Evolutionary conservation across 2,113 vertebrate species (phyloP), one percentile per base, ranked within the genome.

Genomic region (Nothocercus nigrocapillus): DNA sequence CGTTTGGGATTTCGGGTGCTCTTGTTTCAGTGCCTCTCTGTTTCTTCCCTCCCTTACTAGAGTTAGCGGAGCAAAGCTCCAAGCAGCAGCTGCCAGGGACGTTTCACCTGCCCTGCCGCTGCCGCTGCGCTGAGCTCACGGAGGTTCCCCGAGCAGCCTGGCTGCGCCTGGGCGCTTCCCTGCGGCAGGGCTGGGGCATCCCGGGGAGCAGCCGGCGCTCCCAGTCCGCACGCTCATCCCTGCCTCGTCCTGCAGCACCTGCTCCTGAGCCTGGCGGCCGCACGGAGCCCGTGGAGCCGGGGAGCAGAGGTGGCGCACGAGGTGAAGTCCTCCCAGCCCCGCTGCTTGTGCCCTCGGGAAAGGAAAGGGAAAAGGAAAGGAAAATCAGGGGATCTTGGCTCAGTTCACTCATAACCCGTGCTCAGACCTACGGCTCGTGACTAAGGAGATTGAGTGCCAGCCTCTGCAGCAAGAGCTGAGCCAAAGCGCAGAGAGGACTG

Each of bases 1-100:
- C 36, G 7, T 4, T 36, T 3, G 2, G 2, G 21, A 25, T 40
- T 13, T 7, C 36, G 68, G 80, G 61, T 68, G 61, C 85, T 51
- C 5, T 15, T 45, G 5, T 0, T 54, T 13, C 4, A 25, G 12
- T 3, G 14, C 40, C 13, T 80, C 59, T 20, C 30, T 21, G 0
- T 51, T 69, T 45, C 68, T 81, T 42, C 64, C 53, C 32, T 83
- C 30, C 61, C 24, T 28, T 38, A 15, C 32, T 63, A 20, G 25
- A 7, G 8, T 19, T 19, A 49, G 38, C 16, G 22, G 30, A 10
- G 18, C 77, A 21, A 1, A 12, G 4, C 75, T 85, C 59, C 68
- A 40, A 17, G 7, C 7, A 54, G 14, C n/a, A 25, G 13, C 27
- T 4, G 3, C 53, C 64, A n/a, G 56, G 21, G 54, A 5, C n/a